phyloP scores from a whole-genome alignment of 1,140 invertebrate genomes.

The Heterodera schachtii region DNA sequence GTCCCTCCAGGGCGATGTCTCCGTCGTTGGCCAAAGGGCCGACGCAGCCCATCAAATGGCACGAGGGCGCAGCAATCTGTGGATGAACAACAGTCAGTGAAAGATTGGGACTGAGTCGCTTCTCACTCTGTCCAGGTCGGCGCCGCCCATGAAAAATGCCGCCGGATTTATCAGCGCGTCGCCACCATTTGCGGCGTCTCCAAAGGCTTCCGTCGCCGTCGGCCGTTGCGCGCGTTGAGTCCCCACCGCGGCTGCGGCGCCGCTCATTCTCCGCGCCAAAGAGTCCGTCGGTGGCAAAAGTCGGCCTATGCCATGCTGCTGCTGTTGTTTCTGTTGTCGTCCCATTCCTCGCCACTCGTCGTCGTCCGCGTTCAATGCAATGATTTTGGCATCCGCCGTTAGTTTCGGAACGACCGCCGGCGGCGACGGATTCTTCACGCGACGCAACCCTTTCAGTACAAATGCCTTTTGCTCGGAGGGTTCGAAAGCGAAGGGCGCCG shows the following conservation, averaged over 20 bases:
- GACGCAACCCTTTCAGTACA: neutral
- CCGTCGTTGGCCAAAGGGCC: constrained; percentile 62
- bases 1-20: constrained; percentile 46
- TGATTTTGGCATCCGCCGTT: neutral
- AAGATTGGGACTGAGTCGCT: neutral
- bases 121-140: constrained; percentile 57
- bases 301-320: neutral
- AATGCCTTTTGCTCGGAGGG: neutral
- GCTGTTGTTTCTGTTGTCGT: too few relatives aligned
- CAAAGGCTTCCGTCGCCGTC: too few relatives aligned
- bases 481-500: too few relatives aligned
- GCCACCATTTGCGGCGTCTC: constrained; percentile 1
- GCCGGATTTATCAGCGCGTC: constrained; percentile 56
- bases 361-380: constrained; percentile 13
- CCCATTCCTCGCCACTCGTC: neutral
- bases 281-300: constrained; percentile 31
- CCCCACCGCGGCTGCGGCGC: constrained; percentile 22
- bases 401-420: too few relatives aligned
- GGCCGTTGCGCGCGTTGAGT: too few relatives aligned
- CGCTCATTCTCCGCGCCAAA: constrained; percentile 57
- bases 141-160: constrained; percentile 56
- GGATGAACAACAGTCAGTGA: constrained; percentile 15
- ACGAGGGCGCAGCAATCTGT: constrained; percentile 53
- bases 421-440: neutral
- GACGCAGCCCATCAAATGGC: constrained; percentile 57